phyloP scores from a whole-genome alignment of 2,113 vertebrate species.

The Saccopteryx bilineata region DNA sequence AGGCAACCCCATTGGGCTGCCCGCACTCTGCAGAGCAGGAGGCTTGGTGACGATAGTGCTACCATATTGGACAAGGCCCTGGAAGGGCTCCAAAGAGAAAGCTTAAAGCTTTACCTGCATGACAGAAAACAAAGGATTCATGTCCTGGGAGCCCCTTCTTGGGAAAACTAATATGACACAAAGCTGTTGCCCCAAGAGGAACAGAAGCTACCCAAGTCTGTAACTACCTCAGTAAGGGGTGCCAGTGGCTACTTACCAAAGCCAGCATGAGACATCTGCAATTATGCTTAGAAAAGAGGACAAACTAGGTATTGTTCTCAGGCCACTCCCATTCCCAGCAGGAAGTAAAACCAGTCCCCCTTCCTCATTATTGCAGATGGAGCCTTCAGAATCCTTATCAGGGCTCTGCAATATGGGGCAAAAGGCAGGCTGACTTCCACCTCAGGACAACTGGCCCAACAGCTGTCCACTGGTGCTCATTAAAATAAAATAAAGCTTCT shows the following conservation, averaged over 20 bases:
- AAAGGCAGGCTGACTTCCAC: background rate
- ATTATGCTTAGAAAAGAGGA: background rate
- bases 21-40: background rate
- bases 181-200: background rate
- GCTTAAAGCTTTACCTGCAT: background rate
- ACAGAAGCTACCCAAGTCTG: background rate
- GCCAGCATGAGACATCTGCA: background rate
- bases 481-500: conserved; percentile 36
- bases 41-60: background rate
- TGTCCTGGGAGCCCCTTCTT: background rate
- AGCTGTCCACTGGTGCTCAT: background rate
- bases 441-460: background rate
- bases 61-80: background rate
- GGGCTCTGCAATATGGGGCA: background rate
- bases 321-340: background rate
- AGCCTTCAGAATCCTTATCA: background rate
- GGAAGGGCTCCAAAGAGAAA: background rate
- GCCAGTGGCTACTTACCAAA: background rate
- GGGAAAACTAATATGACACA: background rate
- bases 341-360: background rate
- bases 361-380: background rate
- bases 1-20: background rate
- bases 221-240: background rate
- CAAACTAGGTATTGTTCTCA: background rate
- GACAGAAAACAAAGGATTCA: background rate